A percentile compares a stretch with the other conserved stretches of the same genome.
These are phyloP conservation scores for Drosophila borealis DNA, from an alignment of 2,888 invertebrate genomes.

Conservation along the genomic window DNA sequence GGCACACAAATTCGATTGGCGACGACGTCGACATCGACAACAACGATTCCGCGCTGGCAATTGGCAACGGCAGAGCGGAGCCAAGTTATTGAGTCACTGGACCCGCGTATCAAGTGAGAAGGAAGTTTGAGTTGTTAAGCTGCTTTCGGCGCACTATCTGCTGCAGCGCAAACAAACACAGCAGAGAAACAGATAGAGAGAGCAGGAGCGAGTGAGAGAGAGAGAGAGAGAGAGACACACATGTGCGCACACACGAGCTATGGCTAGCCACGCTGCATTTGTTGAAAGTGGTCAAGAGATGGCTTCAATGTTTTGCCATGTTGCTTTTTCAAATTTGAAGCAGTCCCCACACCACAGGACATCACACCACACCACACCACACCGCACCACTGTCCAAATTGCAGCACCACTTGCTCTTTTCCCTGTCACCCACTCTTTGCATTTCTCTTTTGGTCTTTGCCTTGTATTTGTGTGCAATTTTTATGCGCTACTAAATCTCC, in stretches of 20 bases:
- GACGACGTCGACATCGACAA: slow-evolving; percentile 30
- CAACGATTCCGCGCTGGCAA: slow-evolving; percentile 13
- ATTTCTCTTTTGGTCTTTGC: slow-evolving; percentile 24
- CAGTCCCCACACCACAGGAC: slow-evolving; percentile 4
- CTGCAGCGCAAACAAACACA: slow-evolving; percentile 25
- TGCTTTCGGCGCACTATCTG: slow-evolving; percentile 58
- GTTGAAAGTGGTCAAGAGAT: slow-evolving; percentile 59
- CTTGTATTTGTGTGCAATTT: slow-evolving; percentile 49
- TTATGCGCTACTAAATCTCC: slow-evolving; percentile 66
- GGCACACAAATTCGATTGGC: slow-evolving; percentile 69
- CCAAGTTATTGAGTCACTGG: slow-evolving; percentile 52
- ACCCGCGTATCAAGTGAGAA: slow-evolving; percentile 30
- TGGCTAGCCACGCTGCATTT: slow-evolving; percentile 51
- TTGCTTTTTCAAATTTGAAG: slow-evolving; percentile 56
- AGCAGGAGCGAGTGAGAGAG: slow-evolving; percentile 2
- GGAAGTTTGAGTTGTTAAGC: slow-evolving; percentile 70
- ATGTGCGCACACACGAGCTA: slow-evolving; percentile 7
- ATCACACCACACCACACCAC: not conserved
- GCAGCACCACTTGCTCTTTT: slow-evolving; percentile 2
- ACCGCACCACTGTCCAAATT: not conserved
- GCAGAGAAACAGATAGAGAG: slow-evolving; percentile 4
- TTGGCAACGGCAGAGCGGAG: slow-evolving; percentile 8
- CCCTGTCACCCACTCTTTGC: slow-evolving; percentile 17
- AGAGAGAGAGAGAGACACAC: slow-evolving; percentile 6
- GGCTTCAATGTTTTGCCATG: slow-evolving; percentile 45